Conservation (phyloP, 1,140 invertebrate species). For the Papilio dardanus region DNA sequence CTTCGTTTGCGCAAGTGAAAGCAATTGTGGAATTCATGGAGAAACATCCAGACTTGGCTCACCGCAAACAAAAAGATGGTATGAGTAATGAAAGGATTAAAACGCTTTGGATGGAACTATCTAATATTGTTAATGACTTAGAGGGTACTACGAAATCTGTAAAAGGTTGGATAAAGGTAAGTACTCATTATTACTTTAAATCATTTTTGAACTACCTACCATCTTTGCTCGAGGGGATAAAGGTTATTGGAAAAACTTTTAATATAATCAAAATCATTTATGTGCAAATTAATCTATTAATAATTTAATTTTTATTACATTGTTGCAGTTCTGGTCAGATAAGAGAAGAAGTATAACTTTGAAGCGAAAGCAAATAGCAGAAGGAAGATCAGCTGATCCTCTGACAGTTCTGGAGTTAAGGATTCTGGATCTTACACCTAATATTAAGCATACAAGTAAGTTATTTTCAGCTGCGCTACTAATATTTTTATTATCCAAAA, state of each 20-base stretch:
- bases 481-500: no score
- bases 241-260: no score
- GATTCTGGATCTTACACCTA: constrained; percentile 49
- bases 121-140: constrained; percentile 59
- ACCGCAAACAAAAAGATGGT: constrained; percentile 53
- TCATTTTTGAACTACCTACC: no score
- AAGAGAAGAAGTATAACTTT: constrained; percentile 56
- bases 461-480: no score
- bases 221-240: no score
- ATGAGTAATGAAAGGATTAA: constrained; percentile 55
- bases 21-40: constrained; percentile 62
- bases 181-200: background rate
- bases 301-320: no score
- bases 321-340: constrained; percentile 66
- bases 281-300: no score
- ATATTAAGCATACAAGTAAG: constrained; percentile 51
- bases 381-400: constrained; percentile 50
- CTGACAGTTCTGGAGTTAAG: constrained; percentile 57
- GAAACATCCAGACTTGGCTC: constrained; percentile 60
- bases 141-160: constrained; percentile 59
- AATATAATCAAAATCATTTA: no score
- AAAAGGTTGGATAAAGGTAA: constrained; percentile 67
- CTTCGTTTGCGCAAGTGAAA: constrained; percentile 59
- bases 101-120: constrained; percentile 58
- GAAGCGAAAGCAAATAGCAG: constrained; percentile 61